Percentiles rank a stretch among this genome's conserved stretches.
These are phyloP conservation scores for Pampusana beccarii DNA, from an alignment of 2,113 vertebrate genomes.

Conservation along the genomic window DNA sequence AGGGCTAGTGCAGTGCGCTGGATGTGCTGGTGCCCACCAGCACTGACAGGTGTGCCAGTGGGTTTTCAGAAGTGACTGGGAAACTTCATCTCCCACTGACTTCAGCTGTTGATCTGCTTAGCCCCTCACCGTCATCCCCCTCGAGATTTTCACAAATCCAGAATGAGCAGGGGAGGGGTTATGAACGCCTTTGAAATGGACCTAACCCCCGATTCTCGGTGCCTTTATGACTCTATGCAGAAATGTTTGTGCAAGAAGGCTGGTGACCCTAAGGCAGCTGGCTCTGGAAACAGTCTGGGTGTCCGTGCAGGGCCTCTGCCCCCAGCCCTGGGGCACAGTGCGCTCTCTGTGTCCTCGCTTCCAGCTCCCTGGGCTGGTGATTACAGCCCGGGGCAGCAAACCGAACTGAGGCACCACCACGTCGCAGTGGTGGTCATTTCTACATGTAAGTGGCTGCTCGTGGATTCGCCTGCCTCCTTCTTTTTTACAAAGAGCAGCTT, in stretches of 20 bases:
- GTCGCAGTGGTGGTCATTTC: background rate
- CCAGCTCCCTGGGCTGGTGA: accelerated
- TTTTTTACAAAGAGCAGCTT: background rate
- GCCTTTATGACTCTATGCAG: accelerated
- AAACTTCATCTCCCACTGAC: background rate
- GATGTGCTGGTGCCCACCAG: background rate
- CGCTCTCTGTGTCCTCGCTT: background rate
- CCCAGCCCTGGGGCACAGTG: background rate
- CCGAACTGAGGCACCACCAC: accelerated
- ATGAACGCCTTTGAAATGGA: background rate
- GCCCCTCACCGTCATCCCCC: background rate
- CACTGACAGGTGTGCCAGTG: background rate
- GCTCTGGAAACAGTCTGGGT: background rate
- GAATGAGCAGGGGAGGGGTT: background rate
- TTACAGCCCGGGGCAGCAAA: background rate
- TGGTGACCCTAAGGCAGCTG: background rate
- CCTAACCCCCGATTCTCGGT: background rate
- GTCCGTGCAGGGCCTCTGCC: background rate
- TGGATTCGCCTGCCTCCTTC: background rate
- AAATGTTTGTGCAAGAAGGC: background rate
- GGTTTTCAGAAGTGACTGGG: background rate
- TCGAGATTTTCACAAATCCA: background rate
- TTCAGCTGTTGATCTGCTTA: background rate
- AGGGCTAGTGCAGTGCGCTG: background rate
- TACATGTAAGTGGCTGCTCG: background rate